These are phyloP conservation scores for Cydia amplana DNA, from an alignment of 1,140 invertebrate species.

Conservation along the genomic window DNA sequence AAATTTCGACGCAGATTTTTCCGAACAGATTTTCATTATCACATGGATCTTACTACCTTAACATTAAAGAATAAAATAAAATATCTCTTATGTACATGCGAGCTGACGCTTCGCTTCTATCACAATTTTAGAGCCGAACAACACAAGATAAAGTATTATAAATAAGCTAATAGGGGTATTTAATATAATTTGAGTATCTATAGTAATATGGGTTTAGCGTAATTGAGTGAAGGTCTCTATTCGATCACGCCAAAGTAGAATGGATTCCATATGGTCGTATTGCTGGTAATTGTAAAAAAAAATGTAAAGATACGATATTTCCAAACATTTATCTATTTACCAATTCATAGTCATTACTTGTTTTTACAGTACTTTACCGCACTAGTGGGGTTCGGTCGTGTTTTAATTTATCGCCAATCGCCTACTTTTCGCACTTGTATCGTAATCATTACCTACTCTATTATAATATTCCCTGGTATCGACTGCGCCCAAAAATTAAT, in stretches of 20 bases:
- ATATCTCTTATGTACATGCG: not conserved
- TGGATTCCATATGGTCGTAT: not conserved
- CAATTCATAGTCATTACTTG: too few species aligned
- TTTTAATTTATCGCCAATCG: too few species aligned
- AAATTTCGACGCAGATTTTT: not conserved
- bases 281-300: too few species aligned
- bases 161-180: slow-evolving; percentile 47
- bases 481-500: too few species aligned
- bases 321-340: too few species aligned
- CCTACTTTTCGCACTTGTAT: too few species aligned
- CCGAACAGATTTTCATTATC: slow-evolving; percentile 13
- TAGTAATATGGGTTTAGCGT: slow-evolving; percentile 10
- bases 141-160: not conserved
- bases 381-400: too few species aligned
- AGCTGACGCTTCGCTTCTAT: not conserved
- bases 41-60: not conserved
- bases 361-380: too few species aligned
- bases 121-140: slow-evolving; percentile 26
- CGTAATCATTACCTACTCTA: too few species aligned
- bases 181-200: slow-evolving; percentile 29
- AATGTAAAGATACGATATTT: too few species aligned
- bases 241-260: not conserved
- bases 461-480: too few species aligned
- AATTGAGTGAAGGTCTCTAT: not conserved
- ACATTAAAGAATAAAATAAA: slow-evolving; percentile 19